Conservation (phyloP, 2,113 vertebrate genomes). For the Todiramphus saurophagus region DNA sequence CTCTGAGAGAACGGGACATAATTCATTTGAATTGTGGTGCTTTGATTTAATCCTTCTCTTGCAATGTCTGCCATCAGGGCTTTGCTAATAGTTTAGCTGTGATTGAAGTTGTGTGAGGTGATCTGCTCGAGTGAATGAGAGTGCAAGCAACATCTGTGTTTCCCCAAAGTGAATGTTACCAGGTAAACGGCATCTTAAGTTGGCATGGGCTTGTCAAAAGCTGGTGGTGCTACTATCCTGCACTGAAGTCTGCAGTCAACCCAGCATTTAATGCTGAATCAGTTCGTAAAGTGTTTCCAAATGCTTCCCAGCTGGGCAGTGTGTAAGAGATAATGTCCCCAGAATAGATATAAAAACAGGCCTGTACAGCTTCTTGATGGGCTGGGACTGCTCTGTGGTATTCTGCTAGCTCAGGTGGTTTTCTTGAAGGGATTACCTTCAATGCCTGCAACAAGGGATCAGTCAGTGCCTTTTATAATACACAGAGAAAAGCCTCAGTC, state of each 20-base stretch:
- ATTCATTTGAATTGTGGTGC: not conserved
- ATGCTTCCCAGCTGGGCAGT: not conserved
- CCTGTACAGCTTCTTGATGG: not conserved
- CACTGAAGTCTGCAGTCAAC: not conserved
- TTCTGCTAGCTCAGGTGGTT: slow-evolving; percentile 10
- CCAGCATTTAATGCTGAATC: not conserved
- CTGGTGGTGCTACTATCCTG: not conserved
- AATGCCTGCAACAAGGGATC: not conserved
- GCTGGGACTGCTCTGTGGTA: not conserved
- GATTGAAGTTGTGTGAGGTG: not conserved
- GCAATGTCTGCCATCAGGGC: not conserved
- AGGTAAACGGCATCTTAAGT: not conserved
- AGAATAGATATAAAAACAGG: not conserved
- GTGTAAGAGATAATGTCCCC: not conserved
- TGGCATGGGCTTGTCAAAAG: not conserved
- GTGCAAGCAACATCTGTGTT: not conserved
- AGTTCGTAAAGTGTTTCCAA: not conserved
- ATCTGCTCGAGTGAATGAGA: not conserved
- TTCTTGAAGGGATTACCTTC: slow-evolving; percentile 6
- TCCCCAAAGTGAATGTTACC: not conserved
- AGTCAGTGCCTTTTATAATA: not conserved
- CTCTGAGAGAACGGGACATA: not conserved
- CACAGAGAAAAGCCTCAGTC: not conserved
- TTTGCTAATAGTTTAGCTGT: not conserved
- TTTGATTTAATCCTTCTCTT: not conserved